Evolutionary conservation across 2,888 invertebrate genomes (phyloP), one percentile per base, ranked within the genome.

Genomic region (Microdon myrmicae): DNA sequence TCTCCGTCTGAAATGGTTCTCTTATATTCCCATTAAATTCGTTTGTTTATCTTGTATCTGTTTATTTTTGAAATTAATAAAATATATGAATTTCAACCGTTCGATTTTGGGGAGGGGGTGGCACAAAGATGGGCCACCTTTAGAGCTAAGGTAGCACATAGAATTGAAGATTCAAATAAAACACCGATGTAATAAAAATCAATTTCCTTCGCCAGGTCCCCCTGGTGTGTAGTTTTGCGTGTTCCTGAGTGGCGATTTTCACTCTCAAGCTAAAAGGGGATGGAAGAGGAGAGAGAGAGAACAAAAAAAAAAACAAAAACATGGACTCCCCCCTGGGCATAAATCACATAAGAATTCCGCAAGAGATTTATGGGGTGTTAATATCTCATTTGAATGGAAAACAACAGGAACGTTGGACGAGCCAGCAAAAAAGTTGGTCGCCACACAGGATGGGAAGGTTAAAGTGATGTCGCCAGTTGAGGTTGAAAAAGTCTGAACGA

Each of bases 341-440:
- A 66, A 66, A 66, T 66, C 66, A 66, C 66, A 66, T 66, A 44
- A 20, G 53, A 39, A 66, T 48, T 59, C 59, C 45, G 43, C 28
- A 31, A 22, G 44, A 59, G 59, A 66, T 66, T 66, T 66, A 66
- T 66, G 59, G 66, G 66, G 66, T 66, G 66, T 66, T 66, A 59
- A 66, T 64, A 53, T 64, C 64, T 64, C 58, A 64, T 58, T 64
- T 64, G 58, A 64, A 53, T 58, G 47, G 29, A 54, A 47, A 2
- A 23, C n/a, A n/a, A n/a, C n/a, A n/a, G n/a, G n/a, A n/a, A n/a
- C n/a, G n/a, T n/a, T n/a, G n/a, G n/a, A n/a, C n/a, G n/a, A n/a
- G n/a, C n/a, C n/a, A n/a, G n/a, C n/a, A 31, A 39, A 39, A 43
- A 44, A 41, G 43, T 37, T 32, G 2, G 28, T 8, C 19, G 43